Evolutionary conservation across 2,888 invertebrate species (phyloP).

Genomic region (Rhagophthalmus giganteus): DNA sequence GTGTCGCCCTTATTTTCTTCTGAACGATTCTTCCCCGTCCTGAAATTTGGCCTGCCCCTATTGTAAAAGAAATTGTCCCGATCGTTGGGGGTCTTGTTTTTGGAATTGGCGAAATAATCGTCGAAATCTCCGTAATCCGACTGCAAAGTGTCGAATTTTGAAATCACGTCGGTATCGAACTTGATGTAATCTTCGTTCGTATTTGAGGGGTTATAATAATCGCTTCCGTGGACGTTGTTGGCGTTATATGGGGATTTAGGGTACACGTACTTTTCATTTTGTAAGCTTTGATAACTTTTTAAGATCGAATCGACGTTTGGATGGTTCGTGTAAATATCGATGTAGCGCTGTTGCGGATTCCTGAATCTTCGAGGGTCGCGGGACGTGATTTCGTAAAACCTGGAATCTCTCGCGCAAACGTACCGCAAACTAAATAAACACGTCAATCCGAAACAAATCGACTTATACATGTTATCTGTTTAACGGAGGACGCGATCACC

Average conservation of each 20-base stretch:
- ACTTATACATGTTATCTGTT: too few relatives aligned
- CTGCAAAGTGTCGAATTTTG: slow-evolving; percentile 2
- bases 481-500: too few relatives aligned
- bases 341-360: slow-evolving; percentile 6
- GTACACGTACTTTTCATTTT: slow-evolving; percentile 17
- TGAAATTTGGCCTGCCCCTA: slow-evolving; percentile 14
- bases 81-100: background rate
- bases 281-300: slow-evolving; percentile 21
- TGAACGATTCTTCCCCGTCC: slow-evolving; percentile 4
- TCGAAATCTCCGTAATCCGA: slow-evolving; percentile 20
- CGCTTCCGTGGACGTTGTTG: background rate
- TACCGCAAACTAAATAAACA: too few relatives aligned
- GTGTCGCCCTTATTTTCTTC: background rate
- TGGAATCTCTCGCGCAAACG: too few relatives aligned
- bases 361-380: background rate
- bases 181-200: slow-evolving; percentile 9
- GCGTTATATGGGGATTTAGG: slow-evolving; percentile 13
- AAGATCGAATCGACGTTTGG: slow-evolving; percentile 27
- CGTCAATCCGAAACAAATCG: too few relatives aligned
- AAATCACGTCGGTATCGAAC: slow-evolving; percentile 11
- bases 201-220: background rate
- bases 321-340: slow-evolving; percentile 33
- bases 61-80: background rate
- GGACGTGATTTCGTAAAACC: too few relatives aligned
- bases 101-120: background rate